A percentile compares a stretch with the other conserved stretches of the same genome.
Conservation (phyloP, 2,888 invertebrate genomes). For the Drosophila anomalata region DNA sequence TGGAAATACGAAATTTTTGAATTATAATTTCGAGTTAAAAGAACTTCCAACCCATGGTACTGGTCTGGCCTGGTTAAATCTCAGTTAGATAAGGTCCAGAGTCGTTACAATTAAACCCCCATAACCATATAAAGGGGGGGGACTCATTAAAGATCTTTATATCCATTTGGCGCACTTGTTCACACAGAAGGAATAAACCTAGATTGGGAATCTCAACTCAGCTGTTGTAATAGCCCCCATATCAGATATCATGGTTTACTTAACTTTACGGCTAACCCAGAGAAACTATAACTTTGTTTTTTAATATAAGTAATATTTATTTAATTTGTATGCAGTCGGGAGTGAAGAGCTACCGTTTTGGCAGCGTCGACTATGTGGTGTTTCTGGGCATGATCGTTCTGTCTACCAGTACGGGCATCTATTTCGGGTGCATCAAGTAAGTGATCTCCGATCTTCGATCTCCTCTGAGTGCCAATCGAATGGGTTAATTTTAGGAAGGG, state of each 20-base stretch:
- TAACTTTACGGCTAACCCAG: constrained; percentile 1
- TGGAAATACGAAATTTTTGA: background rate
- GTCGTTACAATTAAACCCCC: background rate
- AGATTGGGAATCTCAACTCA: constrained; percentile 2
- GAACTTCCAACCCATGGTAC: too few species aligned
- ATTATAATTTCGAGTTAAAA: background rate
- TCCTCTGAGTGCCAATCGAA: constrained; percentile 1
- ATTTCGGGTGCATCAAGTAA: constrained; percentile 84
- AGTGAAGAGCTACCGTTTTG: constrained; percentile 67
- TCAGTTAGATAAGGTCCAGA: constrained; percentile 7
- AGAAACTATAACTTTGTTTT: constrained; percentile 1
- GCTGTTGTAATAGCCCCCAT: constrained; percentile 23
- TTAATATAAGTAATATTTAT: background rate
- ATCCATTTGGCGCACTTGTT: constrained; percentile 33
- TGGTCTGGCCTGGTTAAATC: background rate
- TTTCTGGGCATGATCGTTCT: constrained; percentile 88
- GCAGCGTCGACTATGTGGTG: constrained; percentile 87
- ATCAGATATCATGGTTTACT: constrained; percentile 11
- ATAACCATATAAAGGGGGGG: background rate
- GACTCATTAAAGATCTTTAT: background rate
- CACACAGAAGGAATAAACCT: constrained; percentile 13
- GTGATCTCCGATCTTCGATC: constrained; percentile 21
- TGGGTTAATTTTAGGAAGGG: constrained; percentile 48
- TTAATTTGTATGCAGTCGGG: constrained; percentile 14
- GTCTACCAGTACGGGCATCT: constrained; percentile 92